Conservation (phyloP, 2,888 invertebrate species). For the Ptilodon capucinus region DNA sequence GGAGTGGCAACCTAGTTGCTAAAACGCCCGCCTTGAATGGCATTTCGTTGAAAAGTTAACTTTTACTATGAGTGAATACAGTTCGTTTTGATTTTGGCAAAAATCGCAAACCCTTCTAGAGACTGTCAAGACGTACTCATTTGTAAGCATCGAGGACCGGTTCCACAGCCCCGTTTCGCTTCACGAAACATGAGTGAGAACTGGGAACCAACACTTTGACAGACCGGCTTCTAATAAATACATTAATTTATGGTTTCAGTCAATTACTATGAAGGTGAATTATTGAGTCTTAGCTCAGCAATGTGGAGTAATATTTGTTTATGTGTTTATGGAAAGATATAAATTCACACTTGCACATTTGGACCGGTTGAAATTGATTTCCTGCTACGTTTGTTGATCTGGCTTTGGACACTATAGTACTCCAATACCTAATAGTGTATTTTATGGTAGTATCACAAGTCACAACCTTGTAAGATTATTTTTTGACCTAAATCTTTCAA, state of each 20-base stretch:
- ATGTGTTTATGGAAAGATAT: background rate
- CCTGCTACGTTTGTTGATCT: background rate
- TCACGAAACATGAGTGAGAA: conserved; percentile 49
- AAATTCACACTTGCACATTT: background rate
- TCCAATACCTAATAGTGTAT: too few relatives aligned
- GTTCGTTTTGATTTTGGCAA: too few relatives aligned
- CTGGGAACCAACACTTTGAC: conserved; percentile 44
- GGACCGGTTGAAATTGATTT: background rate
- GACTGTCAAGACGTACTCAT: conserved; percentile 24
- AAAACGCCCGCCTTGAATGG: too few relatives aligned
- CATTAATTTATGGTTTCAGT: conserved; percentile 26
- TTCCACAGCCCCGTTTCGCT: conserved; percentile 53
- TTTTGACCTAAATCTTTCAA: too few relatives aligned
- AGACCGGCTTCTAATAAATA: conserved; percentile 56
- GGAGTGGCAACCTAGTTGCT: too few relatives aligned
- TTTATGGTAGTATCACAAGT: too few relatives aligned
- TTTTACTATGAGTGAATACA: too few relatives aligned
- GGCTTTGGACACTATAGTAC: too few relatives aligned
- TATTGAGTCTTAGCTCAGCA: conserved; percentile 2
- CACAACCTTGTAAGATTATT: too few relatives aligned
- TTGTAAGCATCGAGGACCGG: conserved; percentile 48
- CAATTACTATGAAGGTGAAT: conserved; percentile 10
- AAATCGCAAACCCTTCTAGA: conserved; percentile 17
- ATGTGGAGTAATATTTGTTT: background rate
- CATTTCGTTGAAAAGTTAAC: too few relatives aligned